These are phyloP conservation scores for Thaleichthys pacificus DNA, from an alignment of 2,797 vertebrate genomes.

Conservation along the genomic window DNA sequence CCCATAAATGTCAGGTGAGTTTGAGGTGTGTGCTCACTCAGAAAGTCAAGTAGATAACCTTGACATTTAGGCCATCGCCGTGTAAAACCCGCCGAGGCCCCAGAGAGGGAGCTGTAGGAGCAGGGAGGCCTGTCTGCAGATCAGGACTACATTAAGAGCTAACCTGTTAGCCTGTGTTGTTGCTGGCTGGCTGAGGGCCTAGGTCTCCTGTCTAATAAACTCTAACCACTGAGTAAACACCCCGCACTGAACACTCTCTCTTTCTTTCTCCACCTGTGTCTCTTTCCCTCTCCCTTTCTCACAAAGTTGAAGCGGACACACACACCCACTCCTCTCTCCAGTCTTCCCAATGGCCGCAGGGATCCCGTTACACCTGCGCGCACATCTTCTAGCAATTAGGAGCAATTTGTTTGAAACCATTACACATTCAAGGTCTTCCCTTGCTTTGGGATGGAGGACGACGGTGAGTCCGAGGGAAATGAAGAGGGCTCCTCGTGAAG, in stretches of 20 bases:
- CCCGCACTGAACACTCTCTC: conserved; percentile 67
- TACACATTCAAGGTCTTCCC: conserved; percentile 88
- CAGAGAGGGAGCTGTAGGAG: background rate
- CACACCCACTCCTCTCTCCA: conserved; percentile 16
- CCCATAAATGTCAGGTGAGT: conserved; percentile 81
- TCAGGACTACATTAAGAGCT: conserved; percentile 81
- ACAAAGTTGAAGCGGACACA: background rate
- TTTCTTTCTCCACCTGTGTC: background rate
- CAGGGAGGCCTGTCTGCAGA: conserved; percentile 56
- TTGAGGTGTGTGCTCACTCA: conserved; percentile 61
- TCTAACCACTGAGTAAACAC: conserved; percentile 85
- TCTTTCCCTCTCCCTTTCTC: conserved; percentile 5
- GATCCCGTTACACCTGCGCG: conserved; percentile 91
- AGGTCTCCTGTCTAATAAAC: conserved; percentile 85
- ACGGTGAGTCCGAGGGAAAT: conserved; percentile 54
- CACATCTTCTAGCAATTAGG: conserved; percentile 96
- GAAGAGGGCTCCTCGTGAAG: conserved; percentile 39
- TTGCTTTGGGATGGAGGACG: conserved; percentile 78
- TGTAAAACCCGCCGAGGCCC: conserved; percentile 64
- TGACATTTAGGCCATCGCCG: conserved; percentile 82
- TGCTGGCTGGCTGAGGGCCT: conserved; percentile 80
- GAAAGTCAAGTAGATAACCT: conserved; percentile 83
- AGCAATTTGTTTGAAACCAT: conserved; percentile 88
- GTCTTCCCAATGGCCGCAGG: conserved; percentile 77
- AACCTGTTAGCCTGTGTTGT: conserved; percentile 87